phyloP scores from a whole-genome alignment of 2,797 vertebrate genomes.

The Philypnodon macrostomus region DNA sequence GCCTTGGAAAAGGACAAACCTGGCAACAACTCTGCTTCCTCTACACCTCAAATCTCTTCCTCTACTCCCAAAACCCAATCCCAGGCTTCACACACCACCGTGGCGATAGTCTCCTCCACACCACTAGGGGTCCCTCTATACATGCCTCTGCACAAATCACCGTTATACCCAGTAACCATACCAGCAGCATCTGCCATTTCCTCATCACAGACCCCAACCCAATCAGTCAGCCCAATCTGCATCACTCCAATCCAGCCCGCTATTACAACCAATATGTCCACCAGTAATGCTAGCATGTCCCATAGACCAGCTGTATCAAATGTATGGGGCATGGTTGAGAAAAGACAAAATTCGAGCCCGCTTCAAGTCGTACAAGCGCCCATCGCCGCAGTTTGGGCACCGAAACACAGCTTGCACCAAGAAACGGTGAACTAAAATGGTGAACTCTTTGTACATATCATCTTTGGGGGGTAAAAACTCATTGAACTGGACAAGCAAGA shows the following conservation, averaged over 20 bases:
- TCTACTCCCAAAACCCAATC: neutral
- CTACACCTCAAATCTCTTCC: slow-evolving; percentile 10
- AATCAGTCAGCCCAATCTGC: no score
- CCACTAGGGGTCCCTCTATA: slow-evolving; percentile 39
- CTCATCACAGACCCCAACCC: slow-evolving; percentile 8
- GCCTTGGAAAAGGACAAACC: slow-evolving; percentile 48
- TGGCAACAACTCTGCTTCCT: slow-evolving; percentile 27
- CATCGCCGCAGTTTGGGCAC: slow-evolving; percentile 67
- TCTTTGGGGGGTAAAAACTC: no score
- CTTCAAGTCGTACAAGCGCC: slow-evolving; percentile 59
- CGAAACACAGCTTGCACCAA: slow-evolving; percentile 64
- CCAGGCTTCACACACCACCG: slow-evolving; percentile 19
- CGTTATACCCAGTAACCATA: no score
- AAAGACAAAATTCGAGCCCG: slow-evolving; percentile 52
- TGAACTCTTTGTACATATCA: no score
- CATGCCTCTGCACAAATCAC: slow-evolving; percentile 48
- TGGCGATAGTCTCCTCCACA: slow-evolving; percentile 22
- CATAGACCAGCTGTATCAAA: slow-evolving; percentile 44
- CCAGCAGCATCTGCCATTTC: slow-evolving; percentile 1
- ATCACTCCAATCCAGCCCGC: slow-evolving; percentile 29
- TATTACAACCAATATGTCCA: slow-evolving; percentile 16
- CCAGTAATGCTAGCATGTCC: no score
- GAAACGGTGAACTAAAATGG: slow-evolving; percentile 74
- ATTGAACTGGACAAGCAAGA: no score
- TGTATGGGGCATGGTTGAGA: slow-evolving; percentile 72